These are phyloP conservation scores for Chrysogorgia sp. DNA, from an alignment of 92 coral and sea anemone species.

Conservation along the genomic window DNA sequence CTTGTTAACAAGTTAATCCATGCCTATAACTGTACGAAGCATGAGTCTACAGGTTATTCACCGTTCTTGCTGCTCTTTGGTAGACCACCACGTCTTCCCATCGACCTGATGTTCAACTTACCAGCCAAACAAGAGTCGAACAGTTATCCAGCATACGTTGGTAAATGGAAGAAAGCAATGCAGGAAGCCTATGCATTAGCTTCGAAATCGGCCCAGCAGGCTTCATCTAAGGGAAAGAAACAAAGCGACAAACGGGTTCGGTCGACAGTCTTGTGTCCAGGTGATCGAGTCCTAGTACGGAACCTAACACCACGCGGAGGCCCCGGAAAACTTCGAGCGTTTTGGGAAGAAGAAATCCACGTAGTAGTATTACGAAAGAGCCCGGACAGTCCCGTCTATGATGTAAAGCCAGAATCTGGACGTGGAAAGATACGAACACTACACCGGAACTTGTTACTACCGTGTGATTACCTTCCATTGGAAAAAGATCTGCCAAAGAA, in stretches of 20 bases:
- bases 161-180: slow-evolving; percentile 41
- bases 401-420: no score
- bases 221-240: neutral
- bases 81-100: slow-evolving; percentile 25
- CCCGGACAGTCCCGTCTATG: no score
- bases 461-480: no score
- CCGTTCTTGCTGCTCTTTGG: slow-evolving; percentile 17
- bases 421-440: no score
- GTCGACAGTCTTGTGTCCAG: slow-evolving; percentile 50
- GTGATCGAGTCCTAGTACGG: slow-evolving; percentile 61
- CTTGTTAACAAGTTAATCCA: neutral
- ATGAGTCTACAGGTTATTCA: slow-evolving; percentile 8
- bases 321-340: no score
- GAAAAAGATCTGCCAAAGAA: no score
- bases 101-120: slow-evolving; percentile 35
- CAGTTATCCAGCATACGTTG: slow-evolving; percentile 31
- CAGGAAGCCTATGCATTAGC: slow-evolving; percentile 15
- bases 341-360: no score
- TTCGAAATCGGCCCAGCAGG: slow-evolving; percentile 14
- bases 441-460: no score
- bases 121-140: slow-evolving; percentile 6
- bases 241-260: slow-evolving; percentile 44
- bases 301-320: slow-evolving; percentile 56
- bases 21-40: slow-evolving; percentile 30
- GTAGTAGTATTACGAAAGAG: no score